phyloP scores from a whole-genome alignment of 2,113 vertebrate species.

The Heterotilapia buettikoferi region DNA sequence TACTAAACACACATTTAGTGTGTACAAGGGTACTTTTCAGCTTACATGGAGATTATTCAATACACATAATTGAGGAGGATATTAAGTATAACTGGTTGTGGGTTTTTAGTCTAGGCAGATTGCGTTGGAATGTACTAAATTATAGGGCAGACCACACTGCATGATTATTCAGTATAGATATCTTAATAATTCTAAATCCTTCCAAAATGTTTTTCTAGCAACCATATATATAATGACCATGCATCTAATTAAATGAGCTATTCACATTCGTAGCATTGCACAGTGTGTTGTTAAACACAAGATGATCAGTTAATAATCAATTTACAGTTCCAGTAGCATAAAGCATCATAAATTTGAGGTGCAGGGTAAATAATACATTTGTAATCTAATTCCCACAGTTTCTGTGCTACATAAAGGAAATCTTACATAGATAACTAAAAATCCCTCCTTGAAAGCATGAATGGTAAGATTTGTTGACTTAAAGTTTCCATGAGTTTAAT shows the following conservation, averaged over 20 bases:
- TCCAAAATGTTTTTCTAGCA: neutral
- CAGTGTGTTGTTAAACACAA: conserved; percentile 31
- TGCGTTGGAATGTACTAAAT: neutral
- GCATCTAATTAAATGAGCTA: conserved; percentile 15
- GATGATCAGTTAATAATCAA: conserved; percentile 50
- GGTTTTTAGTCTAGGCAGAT: neutral
- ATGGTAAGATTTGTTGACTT: neutral
- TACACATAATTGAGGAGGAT: neutral
- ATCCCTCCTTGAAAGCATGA: neutral
- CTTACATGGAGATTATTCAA: neutral
- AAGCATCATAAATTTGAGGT: conserved; percentile 24
- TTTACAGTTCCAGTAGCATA: conserved; percentile 32
- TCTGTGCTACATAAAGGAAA: conserved; percentile 42
- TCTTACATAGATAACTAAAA: conserved; percentile 32
- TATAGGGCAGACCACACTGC: neutral
- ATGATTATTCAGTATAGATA: neutral
- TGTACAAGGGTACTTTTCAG: neutral
- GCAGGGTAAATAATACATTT: conserved; percentile 40
- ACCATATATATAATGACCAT: conserved; percentile 19
- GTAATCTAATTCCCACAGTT: conserved; percentile 36
- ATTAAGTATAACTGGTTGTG: neutral
- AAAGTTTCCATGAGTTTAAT: neutral
- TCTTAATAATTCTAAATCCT: neutral
- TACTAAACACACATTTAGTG: neutral
- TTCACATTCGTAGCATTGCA: conserved; percentile 4